Evolutionary conservation across 2,888 invertebrate species (phyloP).

Genomic region (Myopa tessellatipennis): DNA sequence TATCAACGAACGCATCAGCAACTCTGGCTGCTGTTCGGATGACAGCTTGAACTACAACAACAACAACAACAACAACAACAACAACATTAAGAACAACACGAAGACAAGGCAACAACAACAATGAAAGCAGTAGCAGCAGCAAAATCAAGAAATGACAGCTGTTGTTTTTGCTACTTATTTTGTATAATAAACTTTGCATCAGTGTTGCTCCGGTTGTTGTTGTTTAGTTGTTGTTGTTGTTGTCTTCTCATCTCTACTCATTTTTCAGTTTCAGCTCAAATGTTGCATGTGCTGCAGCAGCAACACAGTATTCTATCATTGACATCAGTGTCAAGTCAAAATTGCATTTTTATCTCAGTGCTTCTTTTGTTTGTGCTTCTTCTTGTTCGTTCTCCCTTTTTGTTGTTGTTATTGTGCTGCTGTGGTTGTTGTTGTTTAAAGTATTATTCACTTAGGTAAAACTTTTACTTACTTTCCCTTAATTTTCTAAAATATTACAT

Average conservation of each 20-base stretch:
- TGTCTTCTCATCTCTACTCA: neutral
- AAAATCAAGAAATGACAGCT: conserved; percentile 20
- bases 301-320: conserved; percentile 41
- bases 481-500: neutral
- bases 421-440: neutral
- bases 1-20: conserved; percentile 41
- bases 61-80: neutral
- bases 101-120: neutral
- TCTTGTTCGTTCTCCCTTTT: neutral
- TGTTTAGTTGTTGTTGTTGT: conserved; percentile 4
- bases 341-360: conserved; percentile 28
- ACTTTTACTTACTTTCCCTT: neutral
- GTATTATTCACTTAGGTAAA: neutral
- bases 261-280: conserved; percentile 24
- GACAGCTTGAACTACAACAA: conserved; percentile 13
- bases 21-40: conserved; percentile 29
- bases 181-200: conserved; percentile 37
- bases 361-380: neutral
- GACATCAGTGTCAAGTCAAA: conserved; percentile 33
- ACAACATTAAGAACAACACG: neutral
- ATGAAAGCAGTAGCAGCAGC: conserved; percentile 4
- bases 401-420: neutral
- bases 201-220: conserved; percentile 9
- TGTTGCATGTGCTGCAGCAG: conserved; percentile 29
- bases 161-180: neutral